These are phyloP conservation scores for Plebejus argus DNA, from an alignment of 2,888 invertebrate species.

Conservation along the genomic window DNA sequence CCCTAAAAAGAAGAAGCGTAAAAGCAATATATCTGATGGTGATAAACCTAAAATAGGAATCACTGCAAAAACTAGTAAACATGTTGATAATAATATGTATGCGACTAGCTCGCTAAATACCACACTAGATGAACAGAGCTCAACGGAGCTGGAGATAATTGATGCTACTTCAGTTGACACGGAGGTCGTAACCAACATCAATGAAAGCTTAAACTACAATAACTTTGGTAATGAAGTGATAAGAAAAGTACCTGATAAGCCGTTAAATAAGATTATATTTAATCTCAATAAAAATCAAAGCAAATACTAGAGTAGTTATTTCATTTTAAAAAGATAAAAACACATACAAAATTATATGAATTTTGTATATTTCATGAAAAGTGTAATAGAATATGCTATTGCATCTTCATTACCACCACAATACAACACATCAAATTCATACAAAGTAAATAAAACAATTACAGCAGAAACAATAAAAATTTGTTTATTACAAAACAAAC, in stretches of 20 bases:
- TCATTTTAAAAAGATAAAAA: no score
- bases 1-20: conserved; percentile 45
- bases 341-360: no score
- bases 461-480: not conserved
- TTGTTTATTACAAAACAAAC: conserved; percentile 10
- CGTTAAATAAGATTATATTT: conserved; percentile 66
- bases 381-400: no score
- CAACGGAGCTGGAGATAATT: conserved; percentile 51
- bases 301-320: not conserved
- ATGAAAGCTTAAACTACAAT: conserved; percentile 63
- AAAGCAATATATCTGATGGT: conserved; percentile 35
- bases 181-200: conserved; percentile 62
- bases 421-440: no score
- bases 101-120: conserved; percentile 17
- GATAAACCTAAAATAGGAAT: not conserved
- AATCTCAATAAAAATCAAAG: conserved; percentile 55
- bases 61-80: conserved; percentile 23
- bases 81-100: conserved; percentile 18
- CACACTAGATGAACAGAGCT: conserved; percentile 24
- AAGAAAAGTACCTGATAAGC: conserved; percentile 55
- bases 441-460: conserved; percentile 22
- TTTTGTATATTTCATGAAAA: no score
- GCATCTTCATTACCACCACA: no score
- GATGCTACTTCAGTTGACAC: conserved; percentile 60
- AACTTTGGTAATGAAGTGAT: conserved; percentile 65